Evolutionary conservation across 2,888 invertebrate genomes (phyloP).

Genomic region (Phoenoteleia sp.): DNA sequence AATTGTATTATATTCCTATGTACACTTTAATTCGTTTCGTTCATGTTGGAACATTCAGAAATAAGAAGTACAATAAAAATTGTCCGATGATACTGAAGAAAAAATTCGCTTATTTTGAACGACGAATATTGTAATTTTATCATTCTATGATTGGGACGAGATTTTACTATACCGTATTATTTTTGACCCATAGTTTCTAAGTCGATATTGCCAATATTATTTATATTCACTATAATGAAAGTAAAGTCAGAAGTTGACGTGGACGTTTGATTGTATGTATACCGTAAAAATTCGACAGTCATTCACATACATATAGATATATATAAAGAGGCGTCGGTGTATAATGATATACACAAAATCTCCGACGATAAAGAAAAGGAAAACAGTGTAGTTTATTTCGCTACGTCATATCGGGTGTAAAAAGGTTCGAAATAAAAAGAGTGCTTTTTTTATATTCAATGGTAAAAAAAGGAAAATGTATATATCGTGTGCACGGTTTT

Average conservation of each 20-base stretch:
- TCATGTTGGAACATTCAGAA: no score
- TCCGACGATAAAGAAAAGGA: slow-evolving; percentile 56
- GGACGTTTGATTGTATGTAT: slow-evolving; percentile 84
- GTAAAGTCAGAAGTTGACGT: slow-evolving; percentile 77
- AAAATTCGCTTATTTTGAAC: no score
- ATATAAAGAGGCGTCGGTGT: slow-evolving; percentile 70
- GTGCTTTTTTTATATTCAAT: slow-evolving; percentile 43
- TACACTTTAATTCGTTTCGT: no score
- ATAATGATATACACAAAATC: slow-evolving; percentile 70
- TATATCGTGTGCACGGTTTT: slow-evolving; percentile 56
- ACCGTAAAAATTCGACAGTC: slow-evolving; percentile 81
- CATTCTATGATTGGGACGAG: slow-evolving; percentile 27
- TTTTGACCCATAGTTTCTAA: slow-evolving; percentile 79
- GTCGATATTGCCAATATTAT: slow-evolving; percentile 85
- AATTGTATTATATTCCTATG: no score
- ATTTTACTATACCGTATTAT: slow-evolving; percentile 74
- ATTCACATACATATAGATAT: slow-evolving; percentile 79
- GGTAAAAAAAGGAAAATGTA: slow-evolving; percentile 52
- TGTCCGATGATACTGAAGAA: neutral
- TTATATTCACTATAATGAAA: slow-evolving; percentile 84
- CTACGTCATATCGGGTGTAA: slow-evolving; percentile 40
- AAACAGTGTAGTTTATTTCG: slow-evolving; percentile 39
- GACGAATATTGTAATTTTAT: neutral
- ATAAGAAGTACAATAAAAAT: neutral
- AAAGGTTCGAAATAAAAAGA: slow-evolving; percentile 34